A percentile compares a stretch with the other conserved stretches of the same genome.
Conservation (phyloP, 2,888 invertebrate genomes). For the Cepaea hortensis region DNA sequence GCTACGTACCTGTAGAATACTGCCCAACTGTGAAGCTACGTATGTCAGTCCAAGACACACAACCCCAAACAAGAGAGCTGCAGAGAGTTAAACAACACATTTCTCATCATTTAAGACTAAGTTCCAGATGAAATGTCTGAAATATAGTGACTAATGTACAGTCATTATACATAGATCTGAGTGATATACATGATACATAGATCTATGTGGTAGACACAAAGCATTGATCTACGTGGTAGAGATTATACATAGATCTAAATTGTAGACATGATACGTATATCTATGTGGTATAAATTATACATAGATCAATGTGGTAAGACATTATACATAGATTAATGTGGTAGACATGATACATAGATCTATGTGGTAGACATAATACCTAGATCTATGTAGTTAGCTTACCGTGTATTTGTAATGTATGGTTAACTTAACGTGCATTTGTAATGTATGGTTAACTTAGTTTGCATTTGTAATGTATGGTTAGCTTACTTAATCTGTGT, state of each 20-base stretch:
- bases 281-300: background rate
- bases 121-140: background rate
- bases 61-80: constrained; percentile 85
- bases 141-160: background rate
- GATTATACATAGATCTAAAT: too few relatives aligned
- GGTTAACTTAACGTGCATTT: too few relatives aligned
- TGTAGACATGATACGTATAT: background rate
- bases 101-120: background rate
- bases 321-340: background rate
- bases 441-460: too few relatives aligned
- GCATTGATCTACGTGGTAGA: too few relatives aligned
- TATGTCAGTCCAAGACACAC: constrained; percentile 89
- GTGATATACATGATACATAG: background rate
- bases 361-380: background rate
- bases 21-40: constrained; percentile 89
- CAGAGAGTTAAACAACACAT: constrained; percentile 52
- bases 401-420: too few relatives aligned
- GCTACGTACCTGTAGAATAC: constrained; percentile 85
- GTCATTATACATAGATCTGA: background rate
- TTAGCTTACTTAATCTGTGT: too few relatives aligned
- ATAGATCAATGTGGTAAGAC: background rate
- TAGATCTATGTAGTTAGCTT: background rate
- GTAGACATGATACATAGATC: background rate
- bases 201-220: background rate
- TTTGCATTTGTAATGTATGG: too few relatives aligned